Percentiles rank a stretch among this genome's conserved stretches.
Evolutionary conservation across 1,140 invertebrate genomes (phyloP).

Genomic region (Eriosoma lanigerum): DNA sequence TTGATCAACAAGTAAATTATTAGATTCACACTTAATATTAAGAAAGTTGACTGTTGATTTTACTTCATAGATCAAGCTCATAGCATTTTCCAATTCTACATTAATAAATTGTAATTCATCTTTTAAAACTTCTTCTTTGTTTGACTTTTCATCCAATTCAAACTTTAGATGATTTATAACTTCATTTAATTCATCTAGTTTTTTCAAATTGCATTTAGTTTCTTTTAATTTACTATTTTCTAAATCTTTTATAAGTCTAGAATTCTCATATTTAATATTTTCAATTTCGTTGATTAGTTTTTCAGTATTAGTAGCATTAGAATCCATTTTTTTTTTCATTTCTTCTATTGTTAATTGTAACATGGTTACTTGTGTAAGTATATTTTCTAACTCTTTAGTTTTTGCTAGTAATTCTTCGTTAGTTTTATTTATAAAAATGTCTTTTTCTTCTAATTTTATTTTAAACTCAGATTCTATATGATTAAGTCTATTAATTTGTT

Average conservation of each 20-base stretch:
- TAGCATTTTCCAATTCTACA: background rate
- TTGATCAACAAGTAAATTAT: background rate
- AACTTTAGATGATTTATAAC: background rate
- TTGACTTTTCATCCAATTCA: background rate
- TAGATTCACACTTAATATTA: background rate
- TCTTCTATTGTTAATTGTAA: constrained; percentile 8
- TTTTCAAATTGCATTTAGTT: background rate
- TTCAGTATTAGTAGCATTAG: background rate
- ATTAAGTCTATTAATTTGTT: background rate
- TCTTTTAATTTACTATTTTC: background rate
- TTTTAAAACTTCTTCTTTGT: background rate
- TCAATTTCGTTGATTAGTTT: background rate
- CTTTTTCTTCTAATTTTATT: background rate
- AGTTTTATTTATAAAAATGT: background rate
- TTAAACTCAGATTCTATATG: background rate
- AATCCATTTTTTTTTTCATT: background rate
- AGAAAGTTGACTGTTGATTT: constrained; percentile 1
- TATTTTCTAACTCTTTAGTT: constrained; percentile 19
- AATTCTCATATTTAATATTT: background rate
- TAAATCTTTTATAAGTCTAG: background rate
- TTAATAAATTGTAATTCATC: background rate
- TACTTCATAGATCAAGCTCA: background rate
- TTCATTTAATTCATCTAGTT: background rate
- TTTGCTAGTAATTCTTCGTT: background rate
- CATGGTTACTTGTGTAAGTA: background rate